Evolutionary conservation across 2,113 vertebrate genomes (phyloP).

Genomic region (Tachycineta bicolor): DNA sequence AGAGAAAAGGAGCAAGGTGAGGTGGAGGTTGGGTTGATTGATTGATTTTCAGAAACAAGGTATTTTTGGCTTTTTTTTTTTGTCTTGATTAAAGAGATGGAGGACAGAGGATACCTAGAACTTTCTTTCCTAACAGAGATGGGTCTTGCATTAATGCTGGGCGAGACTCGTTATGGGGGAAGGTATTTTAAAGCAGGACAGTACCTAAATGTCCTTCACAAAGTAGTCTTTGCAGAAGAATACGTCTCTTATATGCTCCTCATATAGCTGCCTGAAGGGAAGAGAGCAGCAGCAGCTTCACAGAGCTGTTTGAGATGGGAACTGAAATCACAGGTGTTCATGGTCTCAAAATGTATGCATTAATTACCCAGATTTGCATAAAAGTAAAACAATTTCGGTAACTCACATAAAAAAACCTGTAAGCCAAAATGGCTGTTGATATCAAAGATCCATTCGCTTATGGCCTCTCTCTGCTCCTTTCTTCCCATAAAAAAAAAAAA

Average conservation of each 20-base stretch:
- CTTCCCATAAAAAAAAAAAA: constrained; percentile 23
- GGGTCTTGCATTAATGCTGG: not conserved
- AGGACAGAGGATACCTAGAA: not conserved
- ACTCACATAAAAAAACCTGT: not conserved
- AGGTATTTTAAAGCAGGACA: not conserved
- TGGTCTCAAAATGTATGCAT: not conserved
- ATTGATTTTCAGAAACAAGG: no score
- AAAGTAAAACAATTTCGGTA: not conserved
- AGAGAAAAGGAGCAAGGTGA: not conserved
- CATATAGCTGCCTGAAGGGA: not conserved
- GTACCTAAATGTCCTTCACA: not conserved
- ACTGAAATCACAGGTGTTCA: not conserved
- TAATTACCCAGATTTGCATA: constrained; percentile 13
- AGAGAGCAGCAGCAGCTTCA: not conserved
- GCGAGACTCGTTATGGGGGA: not conserved
- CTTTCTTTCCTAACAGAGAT: not conserved
- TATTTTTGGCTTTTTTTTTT: not conserved
- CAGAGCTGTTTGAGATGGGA: not conserved
- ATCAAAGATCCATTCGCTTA: not conserved
- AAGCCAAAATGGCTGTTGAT: not conserved
- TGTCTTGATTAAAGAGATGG: not conserved
- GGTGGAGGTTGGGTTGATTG: no score
- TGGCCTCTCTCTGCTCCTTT: not conserved
- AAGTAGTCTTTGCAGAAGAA: not conserved
- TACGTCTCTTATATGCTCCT: not conserved